Percentiles rank a stretch among this genome's conserved stretches.
Conservation (phyloP, 2,113 vertebrate species). For the Glaucomys volans region DNA sequence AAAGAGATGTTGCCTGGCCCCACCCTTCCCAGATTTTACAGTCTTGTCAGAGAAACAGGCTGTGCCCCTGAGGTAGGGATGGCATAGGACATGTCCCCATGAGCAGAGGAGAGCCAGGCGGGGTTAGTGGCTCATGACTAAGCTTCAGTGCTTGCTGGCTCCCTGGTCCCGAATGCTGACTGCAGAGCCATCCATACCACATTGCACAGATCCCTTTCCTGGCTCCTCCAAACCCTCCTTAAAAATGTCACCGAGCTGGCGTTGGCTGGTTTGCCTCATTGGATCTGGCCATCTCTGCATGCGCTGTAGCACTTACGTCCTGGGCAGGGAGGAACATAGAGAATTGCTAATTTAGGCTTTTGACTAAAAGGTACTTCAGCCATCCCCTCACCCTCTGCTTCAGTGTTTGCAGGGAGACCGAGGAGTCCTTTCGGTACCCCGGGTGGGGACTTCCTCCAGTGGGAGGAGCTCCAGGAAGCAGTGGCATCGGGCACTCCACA, state of each 20-base stretch:
- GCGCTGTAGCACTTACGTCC: neutral
- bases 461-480: neutral
- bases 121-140: rapidly evolving
- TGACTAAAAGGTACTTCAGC: neutral
- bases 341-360: constrained; percentile 13
- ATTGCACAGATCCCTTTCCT: neutral
- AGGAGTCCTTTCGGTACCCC: neutral
- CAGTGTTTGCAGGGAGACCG: constrained; percentile 4
- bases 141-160: neutral
- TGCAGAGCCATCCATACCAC: neutral
- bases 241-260: rapidly evolving
- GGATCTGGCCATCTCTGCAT: neutral
- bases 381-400: neutral
- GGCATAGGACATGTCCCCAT: rapidly evolving
- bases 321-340: neutral
- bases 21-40: neutral
- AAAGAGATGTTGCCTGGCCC: rapidly evolving
- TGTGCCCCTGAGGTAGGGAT: rapidly evolving
- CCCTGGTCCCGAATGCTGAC: rapidly evolving
- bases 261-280: neutral
- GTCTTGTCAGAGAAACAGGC: neutral
- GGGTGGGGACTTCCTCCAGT: neutral
- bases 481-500: neutral
- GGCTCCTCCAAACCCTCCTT: rapidly evolving
- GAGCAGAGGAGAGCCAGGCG: rapidly evolving